These are phyloP conservation scores for Myotis davidii DNA, from an alignment of 2,113 vertebrate species.

Conservation along the genomic window DNA sequence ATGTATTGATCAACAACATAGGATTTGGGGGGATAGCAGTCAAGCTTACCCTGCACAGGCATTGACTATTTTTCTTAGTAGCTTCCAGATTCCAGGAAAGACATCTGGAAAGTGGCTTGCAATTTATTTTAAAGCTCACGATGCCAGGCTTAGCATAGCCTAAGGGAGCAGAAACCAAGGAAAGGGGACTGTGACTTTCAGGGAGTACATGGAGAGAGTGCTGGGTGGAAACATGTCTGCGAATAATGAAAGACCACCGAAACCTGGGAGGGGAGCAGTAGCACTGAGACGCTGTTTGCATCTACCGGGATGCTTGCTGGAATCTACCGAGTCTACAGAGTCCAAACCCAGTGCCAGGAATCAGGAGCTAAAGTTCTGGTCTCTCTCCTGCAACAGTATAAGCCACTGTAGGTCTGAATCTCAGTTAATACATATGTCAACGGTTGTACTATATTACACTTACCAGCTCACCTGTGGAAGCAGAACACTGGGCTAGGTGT, in stretches of 20 bases:
- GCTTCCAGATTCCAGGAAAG: background rate
- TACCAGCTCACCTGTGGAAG: background rate
- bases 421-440: background rate
- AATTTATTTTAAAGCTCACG: slow-evolving; percentile 19
- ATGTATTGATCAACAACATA: background rate
- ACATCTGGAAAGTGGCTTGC: slow-evolving; percentile 14
- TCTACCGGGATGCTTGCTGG: background rate
- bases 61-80: background rate
- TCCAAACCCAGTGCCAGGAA: background rate
- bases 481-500: background rate
- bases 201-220: background rate
- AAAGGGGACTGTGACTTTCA: background rate
- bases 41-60: background rate
- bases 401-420: background rate
- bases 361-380: background rate
- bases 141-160: background rate
- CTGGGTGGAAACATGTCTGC: background rate
- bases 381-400: background rate
- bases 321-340: background rate
- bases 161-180: background rate
- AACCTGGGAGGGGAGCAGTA: background rate
- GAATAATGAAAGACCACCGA: background rate
- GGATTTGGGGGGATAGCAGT: background rate
- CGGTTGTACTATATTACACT: background rate
- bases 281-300: background rate